Conservation (phyloP, 2,113 vertebrate species). For the Dipodomys merriami region DNA sequence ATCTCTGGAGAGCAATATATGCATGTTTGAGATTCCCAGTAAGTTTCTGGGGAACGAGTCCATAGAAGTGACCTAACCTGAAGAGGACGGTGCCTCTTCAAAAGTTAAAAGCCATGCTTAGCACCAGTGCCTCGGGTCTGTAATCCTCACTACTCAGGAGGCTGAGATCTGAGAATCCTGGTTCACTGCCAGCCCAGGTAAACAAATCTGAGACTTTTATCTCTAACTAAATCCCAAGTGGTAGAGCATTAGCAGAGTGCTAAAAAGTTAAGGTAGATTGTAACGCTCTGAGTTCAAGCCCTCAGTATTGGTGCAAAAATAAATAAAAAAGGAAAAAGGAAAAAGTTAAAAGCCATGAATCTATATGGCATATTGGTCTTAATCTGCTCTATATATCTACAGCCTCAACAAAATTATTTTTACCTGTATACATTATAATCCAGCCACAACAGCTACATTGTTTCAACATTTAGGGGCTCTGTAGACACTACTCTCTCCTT, state of each 20-base stretch:
- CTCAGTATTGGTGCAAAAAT: no score
- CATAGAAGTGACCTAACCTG: not conserved
- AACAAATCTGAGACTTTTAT: no score
- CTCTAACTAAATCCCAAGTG: no score
- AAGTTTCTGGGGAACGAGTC: not conserved
- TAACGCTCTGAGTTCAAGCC: no score
- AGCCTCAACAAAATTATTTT: not conserved
- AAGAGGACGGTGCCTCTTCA: not conserved
- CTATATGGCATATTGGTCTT: not conserved
- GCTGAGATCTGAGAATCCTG: no score
- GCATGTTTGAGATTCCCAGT: not conserved
- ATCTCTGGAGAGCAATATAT: not conserved
- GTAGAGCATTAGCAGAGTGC: no score
- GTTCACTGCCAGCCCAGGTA: no score
- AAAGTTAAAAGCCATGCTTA: not conserved
- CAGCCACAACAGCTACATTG: not conserved
- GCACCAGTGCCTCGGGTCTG: no score
- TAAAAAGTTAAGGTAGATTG: no score
- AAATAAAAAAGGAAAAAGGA: no score
- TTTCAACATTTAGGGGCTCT: not conserved
- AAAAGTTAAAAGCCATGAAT: not conserved
- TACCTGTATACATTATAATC: accelerated
- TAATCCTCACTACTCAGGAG: no score
- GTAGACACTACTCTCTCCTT: not conserved
- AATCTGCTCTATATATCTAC: not conserved